A percentile compares a stretch with the other conserved stretches of the same genome.
phyloP scores from a whole-genome alignment of 2,888 invertebrate species.

The Macrophya alboannulata region DNA sequence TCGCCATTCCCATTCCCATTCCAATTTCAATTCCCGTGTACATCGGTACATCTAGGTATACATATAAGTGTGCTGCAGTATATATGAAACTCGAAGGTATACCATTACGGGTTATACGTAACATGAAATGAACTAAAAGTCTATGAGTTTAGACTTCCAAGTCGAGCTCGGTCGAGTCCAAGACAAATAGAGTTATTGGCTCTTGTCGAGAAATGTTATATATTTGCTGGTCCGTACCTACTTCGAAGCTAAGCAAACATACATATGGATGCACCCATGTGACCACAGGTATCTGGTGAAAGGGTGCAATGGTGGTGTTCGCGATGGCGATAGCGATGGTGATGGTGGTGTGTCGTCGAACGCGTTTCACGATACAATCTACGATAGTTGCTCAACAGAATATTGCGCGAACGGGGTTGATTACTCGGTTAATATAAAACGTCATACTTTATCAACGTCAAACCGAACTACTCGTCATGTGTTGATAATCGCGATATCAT shows the following conservation, averaged over 20 bases:
- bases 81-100: background rate
- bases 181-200: conserved; percentile 19
- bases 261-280: background rate
- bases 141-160: background rate
- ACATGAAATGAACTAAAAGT: conserved; percentile 2
- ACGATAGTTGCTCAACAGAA: background rate
- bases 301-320: background rate
- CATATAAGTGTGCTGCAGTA: background rate
- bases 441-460: conserved; percentile 42
- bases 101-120: background rate
- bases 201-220: background rate
- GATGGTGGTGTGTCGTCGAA: background rate
- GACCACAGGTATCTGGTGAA: conserved; percentile 12
- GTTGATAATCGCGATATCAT: conserved; percentile 18
- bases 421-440: conserved; percentile 37
- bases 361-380: conserved; percentile 27
- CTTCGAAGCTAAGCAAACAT: background rate
- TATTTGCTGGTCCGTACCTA: background rate
- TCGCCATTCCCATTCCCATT: conserved; percentile 7
- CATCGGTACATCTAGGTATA: background rate
- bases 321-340: background rate
- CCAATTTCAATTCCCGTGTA: background rate
- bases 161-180: background rate
- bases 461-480: background rate
- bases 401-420: conserved; percentile 33